Evolutionary conservation across 2,797 vertebrate genomes (phyloP), one percentile per base, ranked within the genome.

Genomic region (Bovichtus diacanthus): DNA sequence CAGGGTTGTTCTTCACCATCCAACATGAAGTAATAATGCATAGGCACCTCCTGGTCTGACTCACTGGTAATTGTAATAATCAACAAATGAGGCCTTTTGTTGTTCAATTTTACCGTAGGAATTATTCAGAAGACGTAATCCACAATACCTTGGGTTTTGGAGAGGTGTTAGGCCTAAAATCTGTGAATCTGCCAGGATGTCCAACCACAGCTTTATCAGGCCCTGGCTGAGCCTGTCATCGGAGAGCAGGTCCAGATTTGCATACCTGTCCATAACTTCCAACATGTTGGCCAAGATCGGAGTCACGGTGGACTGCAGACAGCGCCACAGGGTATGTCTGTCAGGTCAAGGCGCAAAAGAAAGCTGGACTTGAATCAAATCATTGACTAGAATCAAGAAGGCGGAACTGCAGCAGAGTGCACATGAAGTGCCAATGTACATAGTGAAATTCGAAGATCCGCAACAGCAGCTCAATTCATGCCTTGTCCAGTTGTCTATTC

Each of bases 281-380:
- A 96, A 69, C 73, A 95, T 76, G 65, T 10, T 61, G 53, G 78
- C 94, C 73, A 96, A 84, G 29, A 92, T 38, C 0, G 93, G 95
- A 3, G 87, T 95, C 53, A 95, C 81, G 0, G 74, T 54, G 38
- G 84, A 87, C 87, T 95, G 95, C 23, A 96, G 91, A 56, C 54
- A 82, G 34, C 94, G 92, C 95, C 95, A 95, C 56, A 96, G 85
- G 2, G 95, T 94, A n/a, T 94, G 93, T 70, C 95, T 96, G 59
- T 51, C 55, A 70, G 43, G 44, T 13, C 27, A 38, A 41, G 18
- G 77, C 5, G 54, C 39, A 51, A 27, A 47, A 5, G 9, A 9
- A 29, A n/a, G 29, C 4, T 9, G 21, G 2, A 54, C 6, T 7
- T 4, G 8, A n/a, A 58, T 47, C 15, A 18, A 27, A 41, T n/a